A percentile compares a stretch with the other conserved stretches of the same genome.
phyloP scores from a whole-genome alignment of 2,888 invertebrate genomes.

The Mesoligia furuncula region DNA sequence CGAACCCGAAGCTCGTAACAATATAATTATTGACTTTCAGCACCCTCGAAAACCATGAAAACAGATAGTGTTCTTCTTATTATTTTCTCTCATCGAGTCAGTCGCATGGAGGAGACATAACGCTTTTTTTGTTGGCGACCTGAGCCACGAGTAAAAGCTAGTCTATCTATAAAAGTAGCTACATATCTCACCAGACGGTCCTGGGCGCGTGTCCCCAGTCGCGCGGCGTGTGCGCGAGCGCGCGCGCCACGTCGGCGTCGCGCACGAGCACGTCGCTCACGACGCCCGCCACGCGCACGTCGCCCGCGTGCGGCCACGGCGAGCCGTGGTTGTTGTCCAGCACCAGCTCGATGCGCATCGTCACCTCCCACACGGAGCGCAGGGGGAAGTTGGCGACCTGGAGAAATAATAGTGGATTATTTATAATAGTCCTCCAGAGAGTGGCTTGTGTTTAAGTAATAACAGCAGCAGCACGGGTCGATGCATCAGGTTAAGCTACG shows the following conservation, averaged over 20 bases:
- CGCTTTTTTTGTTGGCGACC: too few relatives aligned
- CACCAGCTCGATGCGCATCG: constrained; percentile 74
- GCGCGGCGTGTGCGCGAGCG: constrained; percentile 62
- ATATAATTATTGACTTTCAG: too few relatives aligned
- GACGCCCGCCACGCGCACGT: constrained; percentile 70
- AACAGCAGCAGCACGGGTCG: too few relatives aligned
- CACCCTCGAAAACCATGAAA: too few relatives aligned
- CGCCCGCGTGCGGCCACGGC: constrained; percentile 78
- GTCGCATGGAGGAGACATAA: too few relatives aligned
- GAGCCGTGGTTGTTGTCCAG: constrained; percentile 64
- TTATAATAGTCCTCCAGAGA: too few relatives aligned
- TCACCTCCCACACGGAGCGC: constrained; percentile 84
- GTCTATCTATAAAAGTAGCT: neutral
- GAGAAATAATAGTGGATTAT: neutral
- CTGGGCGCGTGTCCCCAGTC: constrained; percentile 85
- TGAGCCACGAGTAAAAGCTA: neutral
- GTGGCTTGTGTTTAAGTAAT: too few relatives aligned
- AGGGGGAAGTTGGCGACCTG: constrained; percentile 84
- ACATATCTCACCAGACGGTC: constrained; percentile 75
- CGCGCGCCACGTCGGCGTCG: constrained; percentile 58
- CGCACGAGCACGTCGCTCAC: constrained; percentile 63
- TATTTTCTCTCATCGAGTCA: too few relatives aligned
- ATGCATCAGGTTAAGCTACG: too few relatives aligned
- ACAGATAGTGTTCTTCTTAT: too few relatives aligned
- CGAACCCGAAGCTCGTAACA: too few relatives aligned